phyloP scores from a whole-genome alignment of 2,797 vertebrate genomes.

The Sebastes wilsoni region DNA sequence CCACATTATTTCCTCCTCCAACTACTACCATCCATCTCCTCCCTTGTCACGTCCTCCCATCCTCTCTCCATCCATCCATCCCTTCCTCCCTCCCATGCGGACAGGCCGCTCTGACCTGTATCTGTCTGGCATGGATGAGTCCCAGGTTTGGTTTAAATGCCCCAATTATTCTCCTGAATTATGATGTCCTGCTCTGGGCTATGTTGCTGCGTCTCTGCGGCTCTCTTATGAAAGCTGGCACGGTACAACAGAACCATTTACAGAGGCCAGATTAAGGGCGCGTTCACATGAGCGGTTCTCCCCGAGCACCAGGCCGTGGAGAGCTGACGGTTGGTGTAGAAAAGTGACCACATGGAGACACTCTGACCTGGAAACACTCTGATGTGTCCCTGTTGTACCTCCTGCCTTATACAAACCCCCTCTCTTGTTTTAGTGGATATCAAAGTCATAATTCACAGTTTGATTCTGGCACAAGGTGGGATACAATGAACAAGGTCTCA shows the following conservation, averaged over 20 bases:
- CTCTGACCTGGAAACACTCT: conserved; percentile 22
- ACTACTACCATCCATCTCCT: conserved; percentile 37
- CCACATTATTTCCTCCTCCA: conserved; percentile 1
- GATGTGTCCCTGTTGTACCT: neutral
- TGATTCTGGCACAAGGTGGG: neutral
- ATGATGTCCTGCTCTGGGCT: conserved; percentile 73
- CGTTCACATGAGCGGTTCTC: conserved; percentile 41
- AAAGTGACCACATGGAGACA: conserved; percentile 24
- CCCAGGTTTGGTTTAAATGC: conserved; percentile 78
- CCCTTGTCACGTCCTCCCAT: conserved; percentile 38
- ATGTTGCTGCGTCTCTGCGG: conserved; percentile 62
- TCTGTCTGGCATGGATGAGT: conserved; percentile 78
- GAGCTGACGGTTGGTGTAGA: conserved; percentile 12
- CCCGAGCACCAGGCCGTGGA: conserved; percentile 20
- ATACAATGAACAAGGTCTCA: neutral
- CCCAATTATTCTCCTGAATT: conserved; percentile 84
- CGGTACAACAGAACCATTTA: conserved; percentile 65
- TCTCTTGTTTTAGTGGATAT: neutral
- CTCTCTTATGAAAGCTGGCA: conserved; percentile 72
- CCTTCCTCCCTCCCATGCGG: conserved; percentile 54
- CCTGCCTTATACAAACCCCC: neutral
- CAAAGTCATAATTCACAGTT: neutral
- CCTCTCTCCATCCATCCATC: conserved; percentile 48
- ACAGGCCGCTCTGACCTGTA: conserved; percentile 71
- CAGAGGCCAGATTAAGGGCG: conserved; percentile 65